These are phyloP conservation scores for Drosophila kurseongensis DNA, from an alignment of 1,140 invertebrate species.

Conservation along the genomic window DNA sequence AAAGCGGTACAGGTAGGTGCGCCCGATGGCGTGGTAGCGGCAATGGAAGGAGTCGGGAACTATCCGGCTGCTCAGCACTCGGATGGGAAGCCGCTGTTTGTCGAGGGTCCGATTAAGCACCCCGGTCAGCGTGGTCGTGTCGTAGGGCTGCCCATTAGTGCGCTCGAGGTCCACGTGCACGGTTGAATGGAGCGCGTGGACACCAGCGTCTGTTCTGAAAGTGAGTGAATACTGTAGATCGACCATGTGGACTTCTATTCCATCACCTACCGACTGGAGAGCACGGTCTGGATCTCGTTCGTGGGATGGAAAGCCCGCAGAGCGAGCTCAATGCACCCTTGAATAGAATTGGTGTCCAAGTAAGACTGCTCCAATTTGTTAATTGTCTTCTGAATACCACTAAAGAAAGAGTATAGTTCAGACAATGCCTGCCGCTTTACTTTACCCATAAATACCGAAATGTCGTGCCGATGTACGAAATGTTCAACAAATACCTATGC, in stretches of 20 bases:
- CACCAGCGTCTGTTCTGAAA: constrained; percentile 89
- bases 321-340: constrained; percentile 88
- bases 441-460: constrained; percentile 85
- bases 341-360: constrained; percentile 86
- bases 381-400: constrained; percentile 86
- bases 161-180: constrained; percentile 88
- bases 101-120: constrained; percentile 87
- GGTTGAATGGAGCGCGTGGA: constrained; percentile 88
- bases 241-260: neutral
- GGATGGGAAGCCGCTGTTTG: constrained; percentile 85
- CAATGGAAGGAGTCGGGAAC: constrained; percentile 88
- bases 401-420: constrained; percentile 41
- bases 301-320: constrained; percentile 85
- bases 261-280: constrained; percentile 88
- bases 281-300: constrained; percentile 85
- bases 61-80: constrained; percentile 86
- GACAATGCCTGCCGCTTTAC: neutral
- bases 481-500: constrained; percentile 87
- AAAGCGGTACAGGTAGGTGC: constrained; percentile 90
- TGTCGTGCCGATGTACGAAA: constrained; percentile 87
- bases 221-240: neutral
- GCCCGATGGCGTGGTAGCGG: constrained; percentile 86
- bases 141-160: constrained; percentile 84
- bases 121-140: constrained; percentile 83
- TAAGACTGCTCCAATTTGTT: constrained; percentile 59